These are phyloP conservation scores for Bradypodion ventrale DNA, from an alignment of 2,797 vertebrate genomes.

Conservation along the genomic window DNA sequence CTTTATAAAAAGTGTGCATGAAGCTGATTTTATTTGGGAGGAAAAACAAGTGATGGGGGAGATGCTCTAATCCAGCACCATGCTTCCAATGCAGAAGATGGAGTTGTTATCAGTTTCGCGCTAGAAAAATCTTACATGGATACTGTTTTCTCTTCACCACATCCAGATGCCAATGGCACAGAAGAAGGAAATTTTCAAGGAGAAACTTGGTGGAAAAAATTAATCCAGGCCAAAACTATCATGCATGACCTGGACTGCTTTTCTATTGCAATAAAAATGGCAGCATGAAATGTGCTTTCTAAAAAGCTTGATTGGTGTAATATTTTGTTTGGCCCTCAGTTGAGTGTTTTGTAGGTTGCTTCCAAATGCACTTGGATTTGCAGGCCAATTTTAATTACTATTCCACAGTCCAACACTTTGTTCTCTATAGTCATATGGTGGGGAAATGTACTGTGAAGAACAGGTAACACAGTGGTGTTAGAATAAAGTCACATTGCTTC, in stretches of 20 bases:
- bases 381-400: not conserved
- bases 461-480: not conserved
- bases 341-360: not conserved
- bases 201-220: not conserved
- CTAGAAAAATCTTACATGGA: not conserved
- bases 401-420: not conserved
- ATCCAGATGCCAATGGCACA: not conserved
- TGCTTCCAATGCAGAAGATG: not conserved
- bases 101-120: not conserved
- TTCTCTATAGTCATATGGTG: not conserved
- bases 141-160: not conserved
- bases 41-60: not conserved
- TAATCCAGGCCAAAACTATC: not conserved
- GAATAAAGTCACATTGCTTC: not conserved
- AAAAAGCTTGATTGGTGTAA: not conserved
- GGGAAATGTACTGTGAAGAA: not conserved
- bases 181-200: not conserved
- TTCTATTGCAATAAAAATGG: not conserved
- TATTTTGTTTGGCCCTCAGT: not conserved
- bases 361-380: not conserved
- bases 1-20: not conserved
- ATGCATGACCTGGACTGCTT: not conserved
- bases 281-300: not conserved
- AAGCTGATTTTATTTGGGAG: not conserved
- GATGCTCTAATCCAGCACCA: not conserved